Conservation (phyloP, 2,797 vertebrate species). For the Jordanella pulchra region DNA sequence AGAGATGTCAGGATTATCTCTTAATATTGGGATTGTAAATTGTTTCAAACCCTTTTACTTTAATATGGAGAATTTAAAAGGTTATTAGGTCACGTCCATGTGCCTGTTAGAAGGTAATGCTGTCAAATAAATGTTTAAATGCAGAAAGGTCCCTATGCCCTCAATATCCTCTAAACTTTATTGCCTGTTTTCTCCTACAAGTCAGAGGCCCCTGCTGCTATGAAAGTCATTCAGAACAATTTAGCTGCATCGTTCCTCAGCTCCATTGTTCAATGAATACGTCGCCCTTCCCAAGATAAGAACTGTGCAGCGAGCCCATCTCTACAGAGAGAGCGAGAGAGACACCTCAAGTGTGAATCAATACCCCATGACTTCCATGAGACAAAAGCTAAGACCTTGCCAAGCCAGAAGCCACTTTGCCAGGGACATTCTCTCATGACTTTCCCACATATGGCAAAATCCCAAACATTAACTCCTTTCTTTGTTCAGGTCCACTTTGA, state of each 20-base stretch:
- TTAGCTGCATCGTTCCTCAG: conserved; percentile 62
- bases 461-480: conserved; percentile 43
- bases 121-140: conserved; percentile 9
- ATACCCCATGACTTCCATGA: conserved; percentile 74
- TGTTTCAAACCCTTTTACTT: not conserved
- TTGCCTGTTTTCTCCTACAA: conserved; percentile 47
- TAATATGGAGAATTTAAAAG: not conserved
- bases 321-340: conserved; percentile 54
- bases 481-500: conserved; percentile 34
- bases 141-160: conserved; percentile 47
- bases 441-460: conserved; percentile 54
- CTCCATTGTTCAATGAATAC: conserved; percentile 72
- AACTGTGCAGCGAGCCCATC: conserved; percentile 64
- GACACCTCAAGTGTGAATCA: conserved; percentile 76
- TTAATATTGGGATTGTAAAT: not conserved
- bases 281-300: conserved; percentile 66
- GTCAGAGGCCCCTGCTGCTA: conserved; percentile 67
- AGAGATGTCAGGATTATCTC: not conserved
- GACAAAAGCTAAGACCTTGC: conserved; percentile 76
- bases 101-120: not conserved
- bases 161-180: conserved; percentile 61
- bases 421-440: conserved; percentile 65
- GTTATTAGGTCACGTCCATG: not conserved
- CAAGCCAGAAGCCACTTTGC: conserved; percentile 57
- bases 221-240: conserved; percentile 76